These are phyloP conservation scores for Bradypodion ventrale DNA, from an alignment of 2,797 vertebrate species.

Conservation along the genomic window DNA sequence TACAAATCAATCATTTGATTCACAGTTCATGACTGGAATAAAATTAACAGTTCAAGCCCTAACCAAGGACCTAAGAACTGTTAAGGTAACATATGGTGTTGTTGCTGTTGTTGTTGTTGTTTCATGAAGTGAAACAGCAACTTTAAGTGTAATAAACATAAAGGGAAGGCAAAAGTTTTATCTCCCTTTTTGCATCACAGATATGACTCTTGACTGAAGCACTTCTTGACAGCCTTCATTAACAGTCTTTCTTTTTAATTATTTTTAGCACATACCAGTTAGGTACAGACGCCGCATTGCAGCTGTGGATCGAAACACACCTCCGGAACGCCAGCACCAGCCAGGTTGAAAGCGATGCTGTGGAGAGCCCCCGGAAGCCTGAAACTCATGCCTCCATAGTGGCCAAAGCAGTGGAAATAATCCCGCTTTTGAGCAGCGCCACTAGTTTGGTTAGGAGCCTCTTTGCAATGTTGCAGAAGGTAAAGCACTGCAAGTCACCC, in stretches of 20 bases:
- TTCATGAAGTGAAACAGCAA: neutral
- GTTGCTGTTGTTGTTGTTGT: no score
- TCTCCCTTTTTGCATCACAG: neutral
- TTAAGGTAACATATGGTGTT: no score
- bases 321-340: constrained; percentile 71
- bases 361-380: constrained; percentile 17
- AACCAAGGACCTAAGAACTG: no score
- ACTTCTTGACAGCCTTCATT: no score
- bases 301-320: constrained; percentile 90
- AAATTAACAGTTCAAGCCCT: no score
- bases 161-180: no score
- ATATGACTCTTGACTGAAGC: neutral
- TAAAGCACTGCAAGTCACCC: constrained; percentile 53
- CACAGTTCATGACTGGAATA: no score
- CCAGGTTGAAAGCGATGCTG: constrained; percentile 57
- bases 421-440: constrained; percentile 84
- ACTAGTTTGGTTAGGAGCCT: constrained; percentile 84
- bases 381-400: constrained; percentile 71
- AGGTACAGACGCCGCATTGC: constrained; percentile 85
- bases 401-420: constrained; percentile 81
- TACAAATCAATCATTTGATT: no score
- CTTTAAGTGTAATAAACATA: neutral
- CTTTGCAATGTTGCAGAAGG: constrained; percentile 85
- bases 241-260: neutral
- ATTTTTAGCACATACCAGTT: constrained; percentile 83